Conservation (phyloP, 1,140 invertebrate species). For the Conopomorpha cramerella region DNA sequence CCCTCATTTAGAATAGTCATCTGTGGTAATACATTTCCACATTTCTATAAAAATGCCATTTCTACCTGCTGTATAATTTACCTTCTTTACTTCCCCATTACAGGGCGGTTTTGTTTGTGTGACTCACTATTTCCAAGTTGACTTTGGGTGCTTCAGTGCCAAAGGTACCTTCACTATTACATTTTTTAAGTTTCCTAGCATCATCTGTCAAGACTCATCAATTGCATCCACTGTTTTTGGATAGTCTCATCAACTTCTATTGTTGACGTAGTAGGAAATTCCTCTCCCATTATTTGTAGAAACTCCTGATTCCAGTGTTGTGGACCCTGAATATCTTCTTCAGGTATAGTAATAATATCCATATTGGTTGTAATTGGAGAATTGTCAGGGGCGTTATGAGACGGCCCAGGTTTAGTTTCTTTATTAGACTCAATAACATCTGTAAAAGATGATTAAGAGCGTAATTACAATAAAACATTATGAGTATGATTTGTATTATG, state of each 20-base stretch:
- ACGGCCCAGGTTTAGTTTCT: neutral
- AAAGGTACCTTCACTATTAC: neutral
- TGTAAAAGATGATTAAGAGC: too few species aligned
- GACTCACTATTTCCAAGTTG: conserved; percentile 2
- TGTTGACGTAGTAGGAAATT: neutral
- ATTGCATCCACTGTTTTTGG: conserved; percentile 1
- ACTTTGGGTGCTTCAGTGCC: conserved; percentile 1
- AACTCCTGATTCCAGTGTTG: neutral
- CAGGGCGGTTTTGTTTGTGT: conserved; percentile 1
- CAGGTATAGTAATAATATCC: neutral
- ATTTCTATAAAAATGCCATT: neutral
- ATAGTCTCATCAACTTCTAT: conserved; percentile 1
- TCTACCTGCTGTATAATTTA: conserved; percentile 1
- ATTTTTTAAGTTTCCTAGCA: neutral
- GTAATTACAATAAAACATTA: too few species aligned
- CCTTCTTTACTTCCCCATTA: conserved; percentile 1
- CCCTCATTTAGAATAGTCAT: conserved; percentile 2
- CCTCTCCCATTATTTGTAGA: conserved; percentile 1
- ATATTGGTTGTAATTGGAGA: neutral
- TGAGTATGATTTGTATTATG: too few species aligned
- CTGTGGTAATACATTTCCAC: neutral
- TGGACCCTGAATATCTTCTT: neutral
- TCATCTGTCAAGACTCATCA: conserved; percentile 1
- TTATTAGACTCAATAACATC: neutral
- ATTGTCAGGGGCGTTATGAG: conserved; percentile 1